Evolutionary conservation across 2,797 vertebrate species (phyloP).

Genomic region (Clarias pachynema): DNA sequence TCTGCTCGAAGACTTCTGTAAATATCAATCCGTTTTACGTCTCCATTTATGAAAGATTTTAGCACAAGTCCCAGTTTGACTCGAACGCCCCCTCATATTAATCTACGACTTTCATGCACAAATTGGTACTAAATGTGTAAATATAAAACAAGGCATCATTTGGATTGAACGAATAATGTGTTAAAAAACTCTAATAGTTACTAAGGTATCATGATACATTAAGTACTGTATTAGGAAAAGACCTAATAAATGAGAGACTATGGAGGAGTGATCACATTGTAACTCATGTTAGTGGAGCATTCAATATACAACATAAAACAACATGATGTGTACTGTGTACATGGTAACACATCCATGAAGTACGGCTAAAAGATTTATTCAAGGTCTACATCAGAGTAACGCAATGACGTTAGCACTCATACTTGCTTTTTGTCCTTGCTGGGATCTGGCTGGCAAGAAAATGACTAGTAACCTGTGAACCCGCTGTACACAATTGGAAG

Average conservation of each 20-base stretch:
- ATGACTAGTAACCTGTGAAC: neutral
- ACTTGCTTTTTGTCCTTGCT: neutral
- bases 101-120: neutral
- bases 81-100: too few relatives aligned
- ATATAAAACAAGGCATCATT: neutral
- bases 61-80: too few relatives aligned
- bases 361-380: neutral
- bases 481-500: neutral
- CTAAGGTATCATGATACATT: neutral
- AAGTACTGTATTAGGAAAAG: neutral
- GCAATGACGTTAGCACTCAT: neutral
- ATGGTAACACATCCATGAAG: neutral
- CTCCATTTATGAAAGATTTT: too few relatives aligned
- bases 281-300: neutral
- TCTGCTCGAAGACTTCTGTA: too few relatives aligned
- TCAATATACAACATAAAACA: neutral
- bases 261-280: neutral
- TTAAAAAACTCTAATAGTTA: neutral
- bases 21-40: too few relatives aligned
- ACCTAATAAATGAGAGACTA: neutral
- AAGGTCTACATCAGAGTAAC: neutral
- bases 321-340: neutral
- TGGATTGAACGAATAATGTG: neutral
- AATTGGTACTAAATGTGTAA: neutral
- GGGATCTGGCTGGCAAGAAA: neutral